Percentiles rank a stretch among this genome's conserved stretches.
phyloP scores from a whole-genome alignment of 2,113 vertebrate genomes.

The Heterochromis multidens region DNA sequence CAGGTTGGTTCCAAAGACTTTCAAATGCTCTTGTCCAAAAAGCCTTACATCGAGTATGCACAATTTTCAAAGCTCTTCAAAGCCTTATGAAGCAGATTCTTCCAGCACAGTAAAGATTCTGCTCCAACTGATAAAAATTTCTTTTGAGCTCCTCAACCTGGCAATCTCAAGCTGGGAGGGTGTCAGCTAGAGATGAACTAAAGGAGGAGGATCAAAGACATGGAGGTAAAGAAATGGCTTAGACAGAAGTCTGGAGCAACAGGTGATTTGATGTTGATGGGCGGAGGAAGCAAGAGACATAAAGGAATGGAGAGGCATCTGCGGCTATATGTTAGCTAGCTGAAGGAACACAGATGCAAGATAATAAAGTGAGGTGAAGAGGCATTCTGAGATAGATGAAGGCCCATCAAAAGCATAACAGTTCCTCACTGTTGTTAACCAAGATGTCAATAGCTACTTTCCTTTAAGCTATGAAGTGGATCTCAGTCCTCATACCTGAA shows the following conservation, averaged over 20 bases:
- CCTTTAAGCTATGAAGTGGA: not conserved
- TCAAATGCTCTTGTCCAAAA: not conserved
- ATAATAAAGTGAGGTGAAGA: not conserved
- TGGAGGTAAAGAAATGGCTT: slow-evolving; percentile 1
- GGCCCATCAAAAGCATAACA: not conserved
- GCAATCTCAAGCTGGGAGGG: slow-evolving; percentile 6
- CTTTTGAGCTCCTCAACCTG: slow-evolving; percentile 33
- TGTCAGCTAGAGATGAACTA: not conserved
- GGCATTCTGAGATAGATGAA: not conserved
- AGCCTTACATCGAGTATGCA: not conserved
- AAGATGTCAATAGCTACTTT: not conserved
- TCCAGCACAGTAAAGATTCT: not conserved
- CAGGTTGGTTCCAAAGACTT: not conserved
- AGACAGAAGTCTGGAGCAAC: slow-evolving; percentile 16
- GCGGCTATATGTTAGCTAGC: not conserved
- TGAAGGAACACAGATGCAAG: slow-evolving; percentile 1
- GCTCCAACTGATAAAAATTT: slow-evolving; percentile 8
- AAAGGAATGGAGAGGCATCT: not conserved
- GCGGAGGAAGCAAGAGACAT: not conserved
- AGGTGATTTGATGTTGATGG: slow-evolving; percentile 16
- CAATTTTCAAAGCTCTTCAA: not conserved
- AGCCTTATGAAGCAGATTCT: not conserved
- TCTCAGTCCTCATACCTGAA: not conserved
- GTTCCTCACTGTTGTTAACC: not conserved
- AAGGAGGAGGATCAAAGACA: slow-evolving; percentile 41